Base-by-base conservation (phyloP, 2,797 vertebrate species). In the Poecilia wingei region DNA sequence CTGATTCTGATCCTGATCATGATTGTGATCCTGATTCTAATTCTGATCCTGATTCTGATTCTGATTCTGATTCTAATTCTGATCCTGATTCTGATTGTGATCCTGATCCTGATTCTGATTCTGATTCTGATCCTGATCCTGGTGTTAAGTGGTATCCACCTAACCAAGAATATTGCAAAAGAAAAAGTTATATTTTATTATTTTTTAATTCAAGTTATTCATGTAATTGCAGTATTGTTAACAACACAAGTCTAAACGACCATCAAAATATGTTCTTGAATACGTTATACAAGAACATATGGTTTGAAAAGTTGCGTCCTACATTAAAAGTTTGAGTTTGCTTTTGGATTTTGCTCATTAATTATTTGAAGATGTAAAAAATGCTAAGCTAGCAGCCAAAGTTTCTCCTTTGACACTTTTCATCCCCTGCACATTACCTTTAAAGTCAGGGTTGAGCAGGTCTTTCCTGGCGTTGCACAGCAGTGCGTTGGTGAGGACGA, bases 401-500 rank as follows among this genome's bases (percentile, higher is more conserved):
- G 10, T 66, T 18, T 66, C 33, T 66, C 16, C 61, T 39, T 66
- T 39, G 51, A 55, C 4, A n/a, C 33, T 36, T 64, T 64, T 36
- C 18, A 36, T 9, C 5, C 33, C 28, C 10, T 6, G n/a, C 0
- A 25, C 59, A 46, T 5, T 91, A 99, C 98, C 98, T 95, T 93
- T 96, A 88, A 99, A 99, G 85, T 84, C 84, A 0, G 96, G 96
- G 90, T 98, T 98, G 81, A 99, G 95, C 79, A 99, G 96, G 10
- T 98, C 98, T 80, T 96, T 98, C 36, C 97, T 96, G 88, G 96
- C 96, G 14, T 97, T 96, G 82, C 97, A 97, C 2, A 98, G 95
- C 66, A 99, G 93, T 46, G 98, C 96, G 83, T 97, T 98, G 89
- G 96, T 97, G 92, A 97, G 97, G 47, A 98, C 96, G 0, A 99